Evolutionary conservation across 2,888 invertebrate species (phyloP).

Genomic region (Temnothorax unifasciatus): DNA sequence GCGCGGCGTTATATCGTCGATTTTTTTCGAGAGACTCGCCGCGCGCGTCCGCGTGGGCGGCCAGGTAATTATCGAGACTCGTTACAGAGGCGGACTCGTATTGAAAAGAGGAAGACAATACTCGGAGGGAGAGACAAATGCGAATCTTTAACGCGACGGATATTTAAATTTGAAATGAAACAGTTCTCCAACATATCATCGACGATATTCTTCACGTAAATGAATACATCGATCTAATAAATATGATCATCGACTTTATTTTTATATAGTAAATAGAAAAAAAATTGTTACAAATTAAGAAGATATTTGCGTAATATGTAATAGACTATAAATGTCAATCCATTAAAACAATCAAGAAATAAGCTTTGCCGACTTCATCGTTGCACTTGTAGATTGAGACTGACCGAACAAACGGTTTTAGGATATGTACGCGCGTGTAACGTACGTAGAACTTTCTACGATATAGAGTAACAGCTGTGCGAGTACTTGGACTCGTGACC

Average conservation of each 20-base stretch:
- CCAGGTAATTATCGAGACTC: conserved; percentile 59
- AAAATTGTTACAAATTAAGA: not conserved
- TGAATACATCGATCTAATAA: not conserved
- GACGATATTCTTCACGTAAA: not conserved
- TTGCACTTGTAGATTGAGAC: not conserved
- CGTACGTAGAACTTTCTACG: conserved; percentile 44
- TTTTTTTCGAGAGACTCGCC: conserved; percentile 23
- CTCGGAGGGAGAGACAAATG: conserved; percentile 19
- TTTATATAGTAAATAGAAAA: not conserved
- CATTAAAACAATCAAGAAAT: not conserved
- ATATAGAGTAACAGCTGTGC: conserved; percentile 51
- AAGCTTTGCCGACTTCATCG: not conserved
- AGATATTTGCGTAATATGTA: not conserved
- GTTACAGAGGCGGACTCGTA: conserved; percentile 49
- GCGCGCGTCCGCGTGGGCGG: conserved; percentile 42
- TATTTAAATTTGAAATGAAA: conserved; percentile 24
- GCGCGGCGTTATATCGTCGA: conserved; percentile 29
- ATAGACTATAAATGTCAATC: not conserved
- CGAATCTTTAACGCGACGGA: conserved; percentile 8
- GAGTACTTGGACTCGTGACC: conserved; percentile 51
- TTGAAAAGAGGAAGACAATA: conserved; percentile 48
- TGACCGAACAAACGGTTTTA: conserved; percentile 8
- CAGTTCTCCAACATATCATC: not conserved
- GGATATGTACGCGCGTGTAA: not conserved
- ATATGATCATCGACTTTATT: not conserved